These are phyloP conservation scores for Chrosomus eos DNA, from an alignment of 2,797 vertebrate species.

Conservation along the genomic window DNA sequence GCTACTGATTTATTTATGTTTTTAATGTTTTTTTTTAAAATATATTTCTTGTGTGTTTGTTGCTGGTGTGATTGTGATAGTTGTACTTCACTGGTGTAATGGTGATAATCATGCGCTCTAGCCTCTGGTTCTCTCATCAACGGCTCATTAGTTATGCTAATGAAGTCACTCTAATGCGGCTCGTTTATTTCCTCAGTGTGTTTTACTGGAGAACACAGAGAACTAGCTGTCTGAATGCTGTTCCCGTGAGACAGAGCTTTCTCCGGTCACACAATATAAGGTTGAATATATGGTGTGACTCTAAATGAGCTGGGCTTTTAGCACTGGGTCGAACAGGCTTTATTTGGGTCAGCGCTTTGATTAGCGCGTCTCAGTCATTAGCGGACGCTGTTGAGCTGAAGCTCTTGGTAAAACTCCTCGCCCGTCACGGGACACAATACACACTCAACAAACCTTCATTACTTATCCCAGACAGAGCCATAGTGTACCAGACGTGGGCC, in stretches of 20 bases:
- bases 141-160: constrained; percentile 46
- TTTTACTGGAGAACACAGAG: too few species aligned
- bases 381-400: constrained; percentile 36
- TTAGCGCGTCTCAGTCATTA: constrained; percentile 34
- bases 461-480: constrained; percentile 6
- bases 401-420: neutral
- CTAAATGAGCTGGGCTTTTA: neutral
- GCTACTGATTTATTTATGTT: neutral
- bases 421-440: constrained; percentile 25
- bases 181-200: constrained; percentile 35
- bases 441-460: constrained; percentile 11
- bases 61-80: neutral
- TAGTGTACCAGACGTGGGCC: too few species aligned
- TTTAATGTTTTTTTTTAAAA: neutral
- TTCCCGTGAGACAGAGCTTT: neutral
- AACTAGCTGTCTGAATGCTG: too few species aligned
- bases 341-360: constrained; percentile 37
- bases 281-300: too few species aligned
- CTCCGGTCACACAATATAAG: neutral
- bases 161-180: constrained; percentile 35
- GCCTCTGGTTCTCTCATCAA: constrained; percentile 26
- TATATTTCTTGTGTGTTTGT: too few species aligned
- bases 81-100: neutral
- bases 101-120: constrained; percentile 12
- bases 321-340: constrained; percentile 1